Evolutionary conservation across 1,140 invertebrate species (phyloP).

Genomic region (Calephelis virginiensis): DNA sequence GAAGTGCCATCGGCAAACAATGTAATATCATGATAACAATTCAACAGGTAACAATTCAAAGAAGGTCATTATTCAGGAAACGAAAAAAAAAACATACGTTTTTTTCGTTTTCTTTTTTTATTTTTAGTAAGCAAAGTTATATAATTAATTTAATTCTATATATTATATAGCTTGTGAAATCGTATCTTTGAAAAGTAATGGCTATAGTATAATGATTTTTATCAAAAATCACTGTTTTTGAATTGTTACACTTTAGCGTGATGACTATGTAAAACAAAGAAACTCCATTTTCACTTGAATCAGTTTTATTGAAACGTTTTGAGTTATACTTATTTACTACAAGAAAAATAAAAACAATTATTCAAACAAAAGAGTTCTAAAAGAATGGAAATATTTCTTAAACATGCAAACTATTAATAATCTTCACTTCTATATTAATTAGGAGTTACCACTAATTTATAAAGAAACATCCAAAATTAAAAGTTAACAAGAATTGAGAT

Average conservation of each 20-base stretch:
- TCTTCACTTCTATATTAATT: neutral
- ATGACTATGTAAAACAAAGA: neutral
- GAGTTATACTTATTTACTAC: conserved; percentile 8
- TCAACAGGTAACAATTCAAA: neutral
- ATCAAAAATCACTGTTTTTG: neutral
- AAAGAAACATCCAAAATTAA: neutral
- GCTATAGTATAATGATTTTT: conserved; percentile 7
- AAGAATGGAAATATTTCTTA: neutral
- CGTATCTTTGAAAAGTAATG: neutral
- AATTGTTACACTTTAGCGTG: conserved; percentile 1
- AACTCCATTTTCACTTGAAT: conserved; percentile 2
- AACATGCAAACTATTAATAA: neutral
- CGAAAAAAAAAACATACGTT: no score
- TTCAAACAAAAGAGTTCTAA: conserved; percentile 6
- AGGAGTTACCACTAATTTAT: neutral
- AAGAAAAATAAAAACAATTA: conserved; percentile 1
- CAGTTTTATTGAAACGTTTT: conserved; percentile 9
- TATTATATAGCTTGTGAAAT: neutral
- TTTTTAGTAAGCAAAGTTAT: conserved; percentile 5
- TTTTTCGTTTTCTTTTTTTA: neutral
- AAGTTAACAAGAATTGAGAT: conserved; percentile 4
- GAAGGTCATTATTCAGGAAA: conserved; percentile 8
- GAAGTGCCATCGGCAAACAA: no score
- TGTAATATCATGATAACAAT: no score
- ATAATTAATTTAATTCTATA: conserved; percentile 2